phyloP scores from a whole-genome alignment of 2,113 vertebrate species.

The Muntiacus reevesi region DNA sequence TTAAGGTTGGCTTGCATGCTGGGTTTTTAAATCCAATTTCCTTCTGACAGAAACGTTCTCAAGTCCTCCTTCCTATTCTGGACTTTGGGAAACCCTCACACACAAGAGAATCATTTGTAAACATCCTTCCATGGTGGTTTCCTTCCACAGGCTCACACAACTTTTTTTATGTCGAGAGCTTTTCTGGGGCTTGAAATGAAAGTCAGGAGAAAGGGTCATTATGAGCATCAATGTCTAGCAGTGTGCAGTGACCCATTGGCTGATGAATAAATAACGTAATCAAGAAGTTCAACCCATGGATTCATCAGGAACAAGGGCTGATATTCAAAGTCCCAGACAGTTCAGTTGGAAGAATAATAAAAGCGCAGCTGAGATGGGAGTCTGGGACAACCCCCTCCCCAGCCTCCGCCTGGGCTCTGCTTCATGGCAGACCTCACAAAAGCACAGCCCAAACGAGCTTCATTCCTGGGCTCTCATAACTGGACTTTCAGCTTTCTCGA shows the following conservation, averaged over 20 bases:
- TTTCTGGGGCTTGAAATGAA: neutral
- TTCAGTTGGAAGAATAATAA: neutral
- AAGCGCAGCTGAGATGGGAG: neutral
- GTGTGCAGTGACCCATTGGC: neutral
- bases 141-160: neutral
- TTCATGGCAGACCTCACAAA: neutral
- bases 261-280: neutral
- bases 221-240: neutral
- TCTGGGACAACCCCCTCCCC: accelerated
- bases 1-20: neutral
- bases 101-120: neutral
- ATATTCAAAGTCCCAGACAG: neutral
- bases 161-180: neutral
- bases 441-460: too few species aligned
- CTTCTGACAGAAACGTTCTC: neutral
- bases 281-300: neutral
- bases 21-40: neutral
- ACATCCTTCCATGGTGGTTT: neutral
- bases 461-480: neutral
- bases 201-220: neutral
- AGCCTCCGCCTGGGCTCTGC: too few species aligned
- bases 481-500: slow-evolving; percentile 41
- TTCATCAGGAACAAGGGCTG: neutral
- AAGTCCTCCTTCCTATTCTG: neutral
- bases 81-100: neutral